Evolutionary conservation across 37 sponge, comb jelly and placozoan genomes (phyloP), one percentile per base, ranked within the genome.

Genomic region (Geodia barretti): DNA sequence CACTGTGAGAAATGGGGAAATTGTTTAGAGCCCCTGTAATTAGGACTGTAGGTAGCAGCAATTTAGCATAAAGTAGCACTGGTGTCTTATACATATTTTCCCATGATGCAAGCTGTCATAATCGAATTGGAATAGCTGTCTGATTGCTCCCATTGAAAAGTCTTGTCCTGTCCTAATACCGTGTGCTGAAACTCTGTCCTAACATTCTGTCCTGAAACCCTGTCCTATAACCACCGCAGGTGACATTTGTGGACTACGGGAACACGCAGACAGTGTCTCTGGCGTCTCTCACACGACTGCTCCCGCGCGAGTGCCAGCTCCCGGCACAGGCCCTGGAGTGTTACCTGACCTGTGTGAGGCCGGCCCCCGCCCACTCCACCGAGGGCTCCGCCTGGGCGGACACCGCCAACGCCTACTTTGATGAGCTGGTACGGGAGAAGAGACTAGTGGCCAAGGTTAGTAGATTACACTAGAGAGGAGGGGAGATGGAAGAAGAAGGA

Each of bases 231-330:
- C n/a, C 36, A 68, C 38, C 32, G 26, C 74, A 86, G 86, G 97
- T 96, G 29, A 37, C 72, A 54, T 96, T 85, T 81, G 69, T 96
- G 11, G 97, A 96, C 83, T 96, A 91, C 62, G 97, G 97, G 24
- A 96, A 96, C 74, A 41, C 33, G 37, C 92, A 93, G 67, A 24
- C 41, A 11, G 84, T 96, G 19, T 69, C 83, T 0, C 29, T 73
- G 2, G 86, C 61, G 41, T 2, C 35, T 59, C 83, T 96, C 29
- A 77, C 79, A 41, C 35, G 85, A 32, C 68, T 96, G 59, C 79
- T 87, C n/a, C n/a, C 26, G 0, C 62, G 70, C 0, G 68, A 82
- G 21, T 66, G 63, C 17, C 14, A 62, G 3, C 71, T 84, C 5
- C 91, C 91, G 1, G 37, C 54, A 30, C 77, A 90, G 83, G 91